A percentile compares a stretch with the other conserved stretches of the same genome.
Evolutionary conservation across 2,797 vertebrate species (phyloP).

Genomic region (Antennarius maculatus): DNA sequence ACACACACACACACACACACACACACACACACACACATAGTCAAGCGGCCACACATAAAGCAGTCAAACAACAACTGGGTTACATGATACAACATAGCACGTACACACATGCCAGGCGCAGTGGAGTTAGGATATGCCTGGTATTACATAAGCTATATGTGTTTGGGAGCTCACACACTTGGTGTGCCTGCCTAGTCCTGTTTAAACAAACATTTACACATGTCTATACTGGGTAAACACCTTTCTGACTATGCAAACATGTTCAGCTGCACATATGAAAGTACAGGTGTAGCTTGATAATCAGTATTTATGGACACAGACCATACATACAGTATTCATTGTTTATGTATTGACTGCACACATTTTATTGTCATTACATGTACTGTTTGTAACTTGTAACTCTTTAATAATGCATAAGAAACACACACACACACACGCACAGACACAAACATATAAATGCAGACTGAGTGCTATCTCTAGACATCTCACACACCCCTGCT

Average conservation of each 20-base stretch:
- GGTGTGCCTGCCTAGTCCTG: conserved; percentile 1
- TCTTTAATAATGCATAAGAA: too few species aligned
- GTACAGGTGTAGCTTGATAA: conserved; percentile 18
- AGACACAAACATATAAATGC: conserved; percentile 15
- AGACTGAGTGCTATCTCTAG: conserved; percentile 52
- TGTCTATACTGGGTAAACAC: conserved; percentile 14
- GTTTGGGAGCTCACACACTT: too few species aligned
- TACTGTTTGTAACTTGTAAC: conserved; percentile 12
- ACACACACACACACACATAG: conserved; percentile 25
- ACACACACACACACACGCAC: neutral
- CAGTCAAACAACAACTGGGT: too few species aligned
- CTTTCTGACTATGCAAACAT: conserved; percentile 35
- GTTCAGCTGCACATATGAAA: conserved; percentile 26
- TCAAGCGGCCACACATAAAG: conserved; percentile 3
- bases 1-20: conserved; percentile 27
- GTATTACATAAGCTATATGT: too few species aligned
- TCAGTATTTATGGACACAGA: conserved; percentile 4
- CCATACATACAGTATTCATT: conserved; percentile 1
- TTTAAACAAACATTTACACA: neutral
- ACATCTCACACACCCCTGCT: conserved; percentile 50
- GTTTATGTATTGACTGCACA: conserved; percentile 24
- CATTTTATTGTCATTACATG: conserved; percentile 14
- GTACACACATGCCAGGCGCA: conserved; percentile 20
- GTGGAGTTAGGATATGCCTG: too few species aligned
- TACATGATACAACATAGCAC: too few species aligned